Evolutionary conservation across 2,113 vertebrate genomes (phyloP).

Genomic region (Periophthalmodon schlosseri): DNA sequence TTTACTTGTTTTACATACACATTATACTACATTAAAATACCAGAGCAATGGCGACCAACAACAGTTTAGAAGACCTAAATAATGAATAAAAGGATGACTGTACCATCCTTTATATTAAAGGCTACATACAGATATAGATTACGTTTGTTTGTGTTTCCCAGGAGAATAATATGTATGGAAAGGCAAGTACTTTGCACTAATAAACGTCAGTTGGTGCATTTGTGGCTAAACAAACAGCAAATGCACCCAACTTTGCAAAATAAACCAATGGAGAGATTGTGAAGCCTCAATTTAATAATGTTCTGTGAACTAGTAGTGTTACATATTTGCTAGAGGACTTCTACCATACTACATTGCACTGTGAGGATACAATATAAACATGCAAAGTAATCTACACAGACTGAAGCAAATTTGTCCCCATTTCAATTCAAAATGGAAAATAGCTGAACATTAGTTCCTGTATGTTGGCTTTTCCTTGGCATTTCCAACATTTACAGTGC

Average conservation of each 20-base stretch:
- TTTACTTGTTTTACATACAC: no score
- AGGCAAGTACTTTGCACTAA: not conserved
- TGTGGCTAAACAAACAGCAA: no score
- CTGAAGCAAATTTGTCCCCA: not conserved
- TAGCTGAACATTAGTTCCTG: not conserved
- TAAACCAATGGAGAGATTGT: not conserved
- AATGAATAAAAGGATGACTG: no score
- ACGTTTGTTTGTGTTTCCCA: not conserved
- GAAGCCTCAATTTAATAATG: not conserved
- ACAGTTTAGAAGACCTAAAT: no score
- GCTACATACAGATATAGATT: not conserved
- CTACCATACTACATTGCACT: not conserved
- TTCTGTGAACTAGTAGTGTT: not conserved
- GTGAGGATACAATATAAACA: not conserved
- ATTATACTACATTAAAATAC: no score
- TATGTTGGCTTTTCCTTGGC: not conserved
- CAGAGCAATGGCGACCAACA: no score
- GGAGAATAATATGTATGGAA: not conserved
- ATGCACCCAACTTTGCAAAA: not conserved
- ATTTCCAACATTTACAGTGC: not conserved
- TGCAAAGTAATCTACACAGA: not conserved
- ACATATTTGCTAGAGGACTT: not conserved
- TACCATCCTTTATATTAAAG: no score
- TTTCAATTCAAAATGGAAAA: not conserved
- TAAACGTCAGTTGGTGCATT: no score